Conservation (phyloP, 2,113 vertebrate species). For the Eulemur rufifrons region DNA sequence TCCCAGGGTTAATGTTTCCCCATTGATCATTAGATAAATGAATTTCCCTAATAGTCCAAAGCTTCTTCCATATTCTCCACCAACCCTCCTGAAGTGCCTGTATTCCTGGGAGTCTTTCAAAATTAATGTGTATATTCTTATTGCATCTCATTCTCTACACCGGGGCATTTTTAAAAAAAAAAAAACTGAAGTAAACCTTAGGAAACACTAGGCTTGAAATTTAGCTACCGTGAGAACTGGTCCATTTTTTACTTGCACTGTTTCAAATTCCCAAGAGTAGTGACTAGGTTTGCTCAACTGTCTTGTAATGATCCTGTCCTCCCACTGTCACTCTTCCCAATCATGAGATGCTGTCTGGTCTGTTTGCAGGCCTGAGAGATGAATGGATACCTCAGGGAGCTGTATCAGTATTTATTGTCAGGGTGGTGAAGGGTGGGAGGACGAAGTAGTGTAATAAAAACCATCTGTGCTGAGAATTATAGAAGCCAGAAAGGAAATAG, state of each 20-base stretch:
- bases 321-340: neutral
- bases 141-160: neutral
- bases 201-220: neutral
- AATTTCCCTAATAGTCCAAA: neutral
- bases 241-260: neutral
- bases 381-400: neutral
- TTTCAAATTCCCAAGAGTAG: conserved; percentile 3
- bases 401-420: neutral
- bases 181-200: neutral
- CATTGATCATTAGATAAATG: neutral
- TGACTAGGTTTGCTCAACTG: neutral
- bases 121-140: neutral
- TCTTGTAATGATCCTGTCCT: conserved; percentile 35
- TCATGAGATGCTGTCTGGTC: neutral
- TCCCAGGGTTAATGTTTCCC: neutral
- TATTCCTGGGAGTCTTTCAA: neutral
- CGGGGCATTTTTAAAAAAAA: neutral
- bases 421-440: neutral
- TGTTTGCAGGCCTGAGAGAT: neutral
- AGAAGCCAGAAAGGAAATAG: conserved; percentile 13
- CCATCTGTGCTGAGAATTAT: conserved; percentile 51
- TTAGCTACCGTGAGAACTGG: neutral
- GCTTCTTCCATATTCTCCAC: neutral
- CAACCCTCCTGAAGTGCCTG: neutral
- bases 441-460: conserved; percentile 40